Base-by-base conservation (phyloP, 2,113 vertebrate species). In the Nycticryphes semicollaris region DNA sequence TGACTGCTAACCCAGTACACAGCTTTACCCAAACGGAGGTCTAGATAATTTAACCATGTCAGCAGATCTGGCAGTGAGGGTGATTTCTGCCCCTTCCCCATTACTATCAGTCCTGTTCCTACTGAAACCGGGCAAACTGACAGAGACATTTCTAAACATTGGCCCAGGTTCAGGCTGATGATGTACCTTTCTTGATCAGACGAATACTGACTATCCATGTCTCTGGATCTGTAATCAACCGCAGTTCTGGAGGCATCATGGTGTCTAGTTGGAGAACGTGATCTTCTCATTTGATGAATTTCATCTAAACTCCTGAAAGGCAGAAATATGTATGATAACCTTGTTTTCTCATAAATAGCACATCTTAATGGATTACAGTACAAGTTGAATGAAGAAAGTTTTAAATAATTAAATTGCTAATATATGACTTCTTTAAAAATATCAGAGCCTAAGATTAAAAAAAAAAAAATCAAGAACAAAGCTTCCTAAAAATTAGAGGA, bases 101-200 rank as follows among this genome's bases (percentile, higher is more conserved):
- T 23, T 50, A 57, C 41, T 50, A 30, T n/a, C 41, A 54, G 53
- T 51, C 10, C 4, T 21, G 28, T 57, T 84, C 54, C 70, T 64
- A 73, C 35, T 9, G 4, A 91, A 82, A 88, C 45, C 7, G 90
- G 37, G 53, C 8, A 87, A 92, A 92, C 27, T 4, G 14, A 68
- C 10, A 89, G 23, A 78, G 47, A 50, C 14, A n/a, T 59, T 93
- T 89, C 79, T 57, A 41, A 74, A 81, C 3, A 78, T 75, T 45
- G 92, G 67, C 25, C 69, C 39, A 83, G 13, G 20, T 53, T 77
- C 87, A 94, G 82, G 68, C 56, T 96, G 37, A 95, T 39, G n/a
- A 94, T 96, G 97, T 99, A 99, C 99, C 99, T 99, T 98, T 99
- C 99, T 98, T 99, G 98, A 97, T 98, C 99, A 86, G 99, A 99